These are phyloP conservation scores for Crenichthys baileyi DNA, from an alignment of 2,797 vertebrate species.

Conservation along the genomic window DNA sequence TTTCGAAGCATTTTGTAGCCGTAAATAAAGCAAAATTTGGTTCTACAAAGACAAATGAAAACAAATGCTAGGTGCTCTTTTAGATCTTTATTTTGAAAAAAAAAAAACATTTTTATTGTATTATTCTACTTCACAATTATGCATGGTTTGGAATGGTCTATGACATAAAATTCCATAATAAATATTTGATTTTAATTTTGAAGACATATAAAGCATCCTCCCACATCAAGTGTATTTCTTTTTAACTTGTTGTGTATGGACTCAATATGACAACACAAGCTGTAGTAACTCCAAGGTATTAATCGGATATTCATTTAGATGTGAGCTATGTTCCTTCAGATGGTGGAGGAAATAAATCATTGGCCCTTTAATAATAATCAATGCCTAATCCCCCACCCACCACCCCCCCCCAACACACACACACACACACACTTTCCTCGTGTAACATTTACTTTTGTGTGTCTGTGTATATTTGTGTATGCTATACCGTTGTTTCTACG, in stretches of 20 bases:
- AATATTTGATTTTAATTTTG: background rate
- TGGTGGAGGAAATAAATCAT: slow-evolving; percentile 77
- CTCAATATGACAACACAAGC: slow-evolving; percentile 39
- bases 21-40: background rate
- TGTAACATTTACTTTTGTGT: slow-evolving; percentile 71
- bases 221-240: background rate
- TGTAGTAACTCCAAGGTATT: slow-evolving; percentile 68
- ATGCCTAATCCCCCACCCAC: slow-evolving; percentile 54
- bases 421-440: slow-evolving; percentile 12
- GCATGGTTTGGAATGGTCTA: background rate
- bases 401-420: background rate
- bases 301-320: slow-evolving; percentile 77
- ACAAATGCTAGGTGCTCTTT: background rate
- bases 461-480: slow-evolving; percentile 61
- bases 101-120: background rate
- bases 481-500: slow-evolving; percentile 67
- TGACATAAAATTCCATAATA: background rate
- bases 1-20: background rate
- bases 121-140: background rate
- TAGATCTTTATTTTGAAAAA: background rate
- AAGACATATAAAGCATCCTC: background rate
- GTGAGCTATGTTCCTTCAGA: slow-evolving; percentile 67
- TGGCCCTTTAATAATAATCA: slow-evolving; percentile 80
- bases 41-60: background rate
- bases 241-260: slow-evolving; percentile 17